These are phyloP conservation scores for Caenorhabditis briggsae DNA, from an alignment of 1,140 invertebrate genomes.

Conservation along the genomic window DNA sequence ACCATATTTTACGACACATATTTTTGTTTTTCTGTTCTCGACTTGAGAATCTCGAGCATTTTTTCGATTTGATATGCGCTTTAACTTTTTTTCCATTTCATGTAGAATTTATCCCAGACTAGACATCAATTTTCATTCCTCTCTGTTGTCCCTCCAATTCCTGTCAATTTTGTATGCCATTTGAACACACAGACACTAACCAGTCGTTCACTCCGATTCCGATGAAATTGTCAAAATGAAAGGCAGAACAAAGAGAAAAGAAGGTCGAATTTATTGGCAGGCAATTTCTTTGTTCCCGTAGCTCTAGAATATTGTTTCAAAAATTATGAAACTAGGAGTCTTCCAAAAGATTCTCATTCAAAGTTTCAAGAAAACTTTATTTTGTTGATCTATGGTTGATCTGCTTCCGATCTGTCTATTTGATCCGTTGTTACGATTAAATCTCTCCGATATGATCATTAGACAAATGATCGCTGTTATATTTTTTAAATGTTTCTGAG, in stretches of 20 bases:
- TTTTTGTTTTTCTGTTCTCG: no score
- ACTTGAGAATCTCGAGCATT: no score
- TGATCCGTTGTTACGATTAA: not conserved
- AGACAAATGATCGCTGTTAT: no score
- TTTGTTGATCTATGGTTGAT: not conserved
- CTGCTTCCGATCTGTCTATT: not conserved
- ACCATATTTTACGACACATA: no score
- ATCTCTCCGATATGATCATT: not conserved
- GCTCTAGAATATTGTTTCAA: no score
- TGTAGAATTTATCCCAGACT: no score
- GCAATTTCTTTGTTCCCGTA: not conserved
- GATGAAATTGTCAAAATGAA: not conserved
- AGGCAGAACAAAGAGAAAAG: not conserved
- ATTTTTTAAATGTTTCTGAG: no score
- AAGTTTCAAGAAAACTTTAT: no score
- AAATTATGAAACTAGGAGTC: no score
- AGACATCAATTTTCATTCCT: not conserved
- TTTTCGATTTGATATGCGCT: no score
- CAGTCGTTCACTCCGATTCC: slow-evolving; percentile 3
- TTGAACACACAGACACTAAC: not conserved
- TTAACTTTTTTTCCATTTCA: no score
- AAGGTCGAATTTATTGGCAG: not conserved
- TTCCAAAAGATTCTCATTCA: no score
- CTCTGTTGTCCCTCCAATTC: not conserved
- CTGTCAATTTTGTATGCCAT: slow-evolving; percentile 8